phyloP scores from a whole-genome alignment of 2,113 vertebrate species.

The Chitala chitala region DNA sequence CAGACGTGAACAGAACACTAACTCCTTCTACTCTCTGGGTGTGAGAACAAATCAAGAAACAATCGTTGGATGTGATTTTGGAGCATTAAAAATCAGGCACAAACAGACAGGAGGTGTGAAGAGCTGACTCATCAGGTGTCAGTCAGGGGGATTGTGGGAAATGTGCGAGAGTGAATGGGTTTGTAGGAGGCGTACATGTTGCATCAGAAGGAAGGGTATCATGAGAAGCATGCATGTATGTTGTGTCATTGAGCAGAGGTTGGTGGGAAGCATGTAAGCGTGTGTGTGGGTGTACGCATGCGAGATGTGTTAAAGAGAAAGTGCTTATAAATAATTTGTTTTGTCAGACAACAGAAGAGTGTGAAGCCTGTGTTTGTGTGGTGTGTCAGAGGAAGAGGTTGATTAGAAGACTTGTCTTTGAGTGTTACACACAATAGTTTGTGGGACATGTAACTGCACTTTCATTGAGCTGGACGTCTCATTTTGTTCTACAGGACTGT shows the following conservation, averaged over 20 bases:
- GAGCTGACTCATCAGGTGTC: background rate
- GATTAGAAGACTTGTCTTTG: too few relatives aligned
- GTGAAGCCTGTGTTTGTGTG: too few relatives aligned
- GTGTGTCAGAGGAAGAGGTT: too few relatives aligned
- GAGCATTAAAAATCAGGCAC: background rate
- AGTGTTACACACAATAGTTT: background rate
- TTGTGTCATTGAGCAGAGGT: background rate
- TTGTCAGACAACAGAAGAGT: too few relatives aligned
- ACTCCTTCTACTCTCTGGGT: conserved; percentile 32
- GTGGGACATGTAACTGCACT: background rate
- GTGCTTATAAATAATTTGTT: too few relatives aligned
- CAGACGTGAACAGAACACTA: conserved; percentile 21
- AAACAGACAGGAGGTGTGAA: background rate
- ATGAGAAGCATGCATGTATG: background rate
- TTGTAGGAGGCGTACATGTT: too few relatives aligned
- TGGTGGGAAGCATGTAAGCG: conserved; percentile 9
- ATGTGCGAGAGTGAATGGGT: too few relatives aligned
- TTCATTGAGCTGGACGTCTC: background rate
- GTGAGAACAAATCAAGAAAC: conserved; percentile 1
- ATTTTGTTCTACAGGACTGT: conserved; percentile 64
- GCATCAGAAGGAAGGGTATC: too few relatives aligned
- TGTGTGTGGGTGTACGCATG: too few relatives aligned
- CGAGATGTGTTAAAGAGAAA: too few relatives aligned
- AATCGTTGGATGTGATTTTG: background rate
- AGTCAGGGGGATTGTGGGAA: too few relatives aligned